phyloP scores from a whole-genome alignment of 2,113 vertebrate genomes.

The Sigmodon hispidus region DNA sequence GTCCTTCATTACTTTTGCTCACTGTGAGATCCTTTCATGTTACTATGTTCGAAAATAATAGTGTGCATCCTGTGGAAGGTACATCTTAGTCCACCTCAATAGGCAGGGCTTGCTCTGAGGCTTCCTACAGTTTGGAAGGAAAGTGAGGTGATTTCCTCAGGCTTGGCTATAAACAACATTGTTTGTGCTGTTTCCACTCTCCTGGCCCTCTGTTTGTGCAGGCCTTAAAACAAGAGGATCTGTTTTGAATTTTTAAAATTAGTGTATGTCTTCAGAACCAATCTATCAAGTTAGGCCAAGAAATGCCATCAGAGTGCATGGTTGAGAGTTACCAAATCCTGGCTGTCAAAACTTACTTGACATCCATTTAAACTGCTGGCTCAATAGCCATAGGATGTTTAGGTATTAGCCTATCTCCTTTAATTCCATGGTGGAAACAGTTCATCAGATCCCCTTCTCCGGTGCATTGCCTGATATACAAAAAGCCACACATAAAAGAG shows the following conservation, averaged over 20 bases:
- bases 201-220: constrained; percentile 74
- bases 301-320: constrained; percentile 65
- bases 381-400: neutral
- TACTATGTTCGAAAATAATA: constrained; percentile 50
- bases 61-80: constrained; percentile 67
- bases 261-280: constrained; percentile 80
- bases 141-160: constrained; percentile 75
- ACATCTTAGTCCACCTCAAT: constrained; percentile 75
- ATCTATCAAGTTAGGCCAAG: constrained; percentile 75
- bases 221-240: constrained; percentile 73
- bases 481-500: neutral
- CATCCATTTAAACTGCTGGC: constrained; percentile 28
- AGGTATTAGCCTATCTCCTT: neutral
- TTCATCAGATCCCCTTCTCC: neutral
- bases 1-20: constrained; percentile 42
- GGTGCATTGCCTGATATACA: neutral
- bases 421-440: neutral
- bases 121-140: constrained; percentile 82
- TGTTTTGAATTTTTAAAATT: constrained; percentile 81
- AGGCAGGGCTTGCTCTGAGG: constrained; percentile 79
- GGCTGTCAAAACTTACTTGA: constrained; percentile 65
- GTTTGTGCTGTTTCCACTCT: constrained; percentile 74
- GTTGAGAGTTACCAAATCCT: constrained; percentile 59
- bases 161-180: constrained; percentile 77
- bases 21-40: constrained; percentile 64